Base-by-base conservation (phyloP, 2,888 invertebrate genomes). In the Drosophila paucipuncta region DNA sequence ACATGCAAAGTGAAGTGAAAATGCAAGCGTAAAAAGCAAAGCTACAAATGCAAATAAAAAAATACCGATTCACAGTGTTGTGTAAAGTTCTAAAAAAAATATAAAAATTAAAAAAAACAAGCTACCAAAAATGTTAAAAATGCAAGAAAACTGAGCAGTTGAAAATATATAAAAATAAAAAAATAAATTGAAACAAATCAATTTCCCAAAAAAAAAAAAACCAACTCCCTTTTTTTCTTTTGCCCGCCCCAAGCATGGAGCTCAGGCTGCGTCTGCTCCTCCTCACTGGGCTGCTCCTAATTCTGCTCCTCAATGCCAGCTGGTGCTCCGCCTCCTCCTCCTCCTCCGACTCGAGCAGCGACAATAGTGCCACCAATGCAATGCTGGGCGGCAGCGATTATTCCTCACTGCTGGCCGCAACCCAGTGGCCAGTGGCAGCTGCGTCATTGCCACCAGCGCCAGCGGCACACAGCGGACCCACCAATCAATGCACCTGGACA, bases 401-500 rank as follows among this genome's bases (percentile, higher is more conserved):
- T 39, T 70, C 71, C 47, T 73, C 85, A n/a, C 70, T 84, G 76
- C 71, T 91, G 70, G 71, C 78, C 7, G 76, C 73, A 30, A 55
- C 69, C 4, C 53, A 63, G 16, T 47, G 47, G 35, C 63, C 70
- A n/a, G 62, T 61, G 11, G 59, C 78, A 35, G 62, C 77, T 52
- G 62, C 81, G 0, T 67, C 79, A 7, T 47, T 47, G 47, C 47
- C 47, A 9, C 47, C 47, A 25, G 47, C 47, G 16, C 78, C 90
- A 11, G 76, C 88, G 28, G 67, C 75, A 4, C 91, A 80, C 65
- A 81, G 82, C 70, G 82, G 84, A 18, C 80, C 91, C 4, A 80
- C 69, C 31, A 92, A 92, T 93, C 91, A 95, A 94, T 91, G 94
- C 94, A 89, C 94, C 94, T 89, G 93, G 90, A 93, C 94, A 49